Evolutionary conservation across 2,113 vertebrate species (phyloP).

Genomic region (Petroica traversi): DNA sequence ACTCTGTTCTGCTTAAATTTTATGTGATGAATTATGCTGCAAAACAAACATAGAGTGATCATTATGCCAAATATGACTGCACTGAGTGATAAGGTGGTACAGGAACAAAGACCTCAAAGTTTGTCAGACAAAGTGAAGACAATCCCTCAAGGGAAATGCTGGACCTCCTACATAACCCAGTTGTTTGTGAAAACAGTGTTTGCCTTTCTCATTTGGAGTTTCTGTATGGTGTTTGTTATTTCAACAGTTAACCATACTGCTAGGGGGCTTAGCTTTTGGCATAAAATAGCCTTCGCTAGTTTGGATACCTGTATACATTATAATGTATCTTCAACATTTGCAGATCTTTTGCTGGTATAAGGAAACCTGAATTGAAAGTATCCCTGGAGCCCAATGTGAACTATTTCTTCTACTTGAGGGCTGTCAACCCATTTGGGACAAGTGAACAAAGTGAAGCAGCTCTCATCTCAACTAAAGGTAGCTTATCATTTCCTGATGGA

Average conservation of each 20-base stretch:
- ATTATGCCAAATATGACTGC: neutral
- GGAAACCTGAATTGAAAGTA: constrained; percentile 82
- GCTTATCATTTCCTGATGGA: neutral
- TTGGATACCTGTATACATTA: neutral
- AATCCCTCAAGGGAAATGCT: neutral
- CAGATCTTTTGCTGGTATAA: constrained; percentile 92
- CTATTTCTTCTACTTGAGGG: constrained; percentile 95
- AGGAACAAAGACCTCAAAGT: neutral
- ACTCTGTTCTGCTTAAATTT: neutral
- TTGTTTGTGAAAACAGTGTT: neutral
- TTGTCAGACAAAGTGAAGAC: neutral
- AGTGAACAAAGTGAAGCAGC: constrained; percentile 96
- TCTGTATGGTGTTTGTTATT: neutral
- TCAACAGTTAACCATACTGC: neutral
- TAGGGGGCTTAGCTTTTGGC: neutral
- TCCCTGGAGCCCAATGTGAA: constrained; percentile 89
- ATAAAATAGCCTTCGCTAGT: neutral
- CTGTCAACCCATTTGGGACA: constrained; percentile 84
- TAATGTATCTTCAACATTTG: constrained; percentile 6
- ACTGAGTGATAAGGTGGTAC: neutral
- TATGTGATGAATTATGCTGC: neutral
- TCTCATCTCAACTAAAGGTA: constrained; percentile 95
- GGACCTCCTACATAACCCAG: neutral
- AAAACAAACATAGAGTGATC: neutral
- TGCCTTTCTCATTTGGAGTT: neutral